A percentile compares a stretch with the other conserved stretches of the same genome.
Conservation (phyloP, 1,140 invertebrate species). For the Chironomus tepperi region DNA sequence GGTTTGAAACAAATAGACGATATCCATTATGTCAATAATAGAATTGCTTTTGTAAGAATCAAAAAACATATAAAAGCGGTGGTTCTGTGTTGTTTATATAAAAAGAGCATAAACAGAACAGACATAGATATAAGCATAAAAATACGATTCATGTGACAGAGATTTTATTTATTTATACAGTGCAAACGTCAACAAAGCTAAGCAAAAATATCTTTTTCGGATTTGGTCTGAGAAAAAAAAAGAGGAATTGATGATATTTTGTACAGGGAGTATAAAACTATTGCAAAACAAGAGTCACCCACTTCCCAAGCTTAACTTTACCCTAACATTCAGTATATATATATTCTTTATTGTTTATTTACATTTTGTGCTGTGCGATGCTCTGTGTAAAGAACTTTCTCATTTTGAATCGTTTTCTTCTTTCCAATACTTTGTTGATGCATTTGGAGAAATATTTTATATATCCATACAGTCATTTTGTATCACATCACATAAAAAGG, state of each 20-base stretch:
- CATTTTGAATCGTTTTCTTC: background rate
- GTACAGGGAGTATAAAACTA: background rate
- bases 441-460: no score
- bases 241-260: no score
- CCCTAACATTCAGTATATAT: background rate
- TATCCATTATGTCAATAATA: constrained; percentile 14
- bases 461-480: background rate
- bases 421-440: no score
- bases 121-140: background rate
- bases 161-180: constrained; percentile 10
- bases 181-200: background rate
- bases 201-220: background rate
- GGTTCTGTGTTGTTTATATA: background rate
- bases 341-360: constrained; percentile 10
- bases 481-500: constrained; percentile 12
- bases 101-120: background rate
- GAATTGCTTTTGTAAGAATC: constrained; percentile 8
- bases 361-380: background rate
- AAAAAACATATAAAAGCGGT: background rate
- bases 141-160: background rate
- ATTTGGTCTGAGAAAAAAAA: background rate
- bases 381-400: background rate
- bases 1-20: constrained; percentile 7
- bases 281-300: background rate
- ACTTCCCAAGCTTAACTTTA: background rate